A percentile compares a stretch with the other conserved stretches of the same genome.
Conservation (phyloP, 2,113 vertebrate genomes). For the Chelonoidis abingdonii region DNA sequence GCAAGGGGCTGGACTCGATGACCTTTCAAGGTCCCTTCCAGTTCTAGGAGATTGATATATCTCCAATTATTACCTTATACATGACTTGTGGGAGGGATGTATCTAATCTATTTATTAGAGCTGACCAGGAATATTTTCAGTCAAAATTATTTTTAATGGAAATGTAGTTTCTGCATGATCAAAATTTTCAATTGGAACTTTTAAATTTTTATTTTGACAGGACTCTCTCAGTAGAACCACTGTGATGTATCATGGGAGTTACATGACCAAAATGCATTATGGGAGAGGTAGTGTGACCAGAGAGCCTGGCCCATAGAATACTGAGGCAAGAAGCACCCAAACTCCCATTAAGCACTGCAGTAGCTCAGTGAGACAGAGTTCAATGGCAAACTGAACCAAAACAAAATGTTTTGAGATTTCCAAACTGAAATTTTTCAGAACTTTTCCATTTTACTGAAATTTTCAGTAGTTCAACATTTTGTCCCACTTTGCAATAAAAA, state of each 20-base stretch:
- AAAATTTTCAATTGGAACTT: neutral
- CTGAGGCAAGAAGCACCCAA: neutral
- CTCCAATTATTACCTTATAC: neutral
- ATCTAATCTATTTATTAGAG: neutral
- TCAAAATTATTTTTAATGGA: neutral
- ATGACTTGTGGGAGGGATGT: neutral
- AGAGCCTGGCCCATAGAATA: neutral
- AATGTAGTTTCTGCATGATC: neutral
- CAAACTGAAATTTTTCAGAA: neutral
- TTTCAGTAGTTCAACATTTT: neutral
- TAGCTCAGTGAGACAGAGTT: neutral
- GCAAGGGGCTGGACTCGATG: too few species aligned
- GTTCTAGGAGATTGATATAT: too few species aligned
- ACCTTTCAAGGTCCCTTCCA: too few species aligned
- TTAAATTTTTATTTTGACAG: neutral
- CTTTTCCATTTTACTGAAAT: neutral
- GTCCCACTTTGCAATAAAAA: neutral
- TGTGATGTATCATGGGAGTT: neutral
- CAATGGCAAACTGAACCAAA: neutral
- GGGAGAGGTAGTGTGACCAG: neutral
- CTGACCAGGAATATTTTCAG: neutral
- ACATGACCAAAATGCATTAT: neutral
- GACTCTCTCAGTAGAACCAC: neutral
- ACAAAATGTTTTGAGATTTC: neutral
- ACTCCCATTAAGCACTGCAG: neutral